Conservation (phyloP, 2,888 invertebrate species). For the Polyploca ridens region DNA sequence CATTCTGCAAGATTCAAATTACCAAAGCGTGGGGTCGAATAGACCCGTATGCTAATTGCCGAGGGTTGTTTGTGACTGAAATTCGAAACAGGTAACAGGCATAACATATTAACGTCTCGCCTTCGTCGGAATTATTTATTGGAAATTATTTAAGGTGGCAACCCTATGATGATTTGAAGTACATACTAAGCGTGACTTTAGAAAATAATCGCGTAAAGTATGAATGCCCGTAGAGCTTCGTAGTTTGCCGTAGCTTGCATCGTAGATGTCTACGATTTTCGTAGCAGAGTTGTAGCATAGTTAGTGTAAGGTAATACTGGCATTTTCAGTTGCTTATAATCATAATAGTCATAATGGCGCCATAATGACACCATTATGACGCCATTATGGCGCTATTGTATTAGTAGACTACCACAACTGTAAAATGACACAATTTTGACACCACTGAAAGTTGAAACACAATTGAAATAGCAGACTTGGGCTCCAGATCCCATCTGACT, state of each 20-base stretch:
- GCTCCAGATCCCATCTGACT: too few species aligned
- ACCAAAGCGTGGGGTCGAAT: conserved; percentile 41
- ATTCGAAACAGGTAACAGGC: conserved; percentile 42
- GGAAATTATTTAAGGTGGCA: conserved; percentile 19
- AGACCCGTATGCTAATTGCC: conserved; percentile 51
- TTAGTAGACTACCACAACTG: too few species aligned
- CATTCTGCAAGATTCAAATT: conserved; percentile 36
- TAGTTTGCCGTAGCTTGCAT: conserved; percentile 20
- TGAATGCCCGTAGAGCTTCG: background rate
- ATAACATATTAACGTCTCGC: conserved; percentile 14
- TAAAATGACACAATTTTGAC: too few species aligned
- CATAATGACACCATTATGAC: too few species aligned
- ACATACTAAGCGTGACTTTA: background rate
- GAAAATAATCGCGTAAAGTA: background rate
- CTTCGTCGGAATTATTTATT: conserved; percentile 22
- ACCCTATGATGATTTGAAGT: background rate
- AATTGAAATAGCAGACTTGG: too few species aligned
- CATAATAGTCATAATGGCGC: too few species aligned
- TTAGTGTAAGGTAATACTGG: background rate
- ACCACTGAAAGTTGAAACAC: too few species aligned
- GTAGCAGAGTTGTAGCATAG: background rate
- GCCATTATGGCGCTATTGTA: too few species aligned
- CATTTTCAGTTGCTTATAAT: background rate
- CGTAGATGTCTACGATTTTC: conserved; percentile 31
- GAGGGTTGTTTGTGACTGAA: conserved; percentile 43